These are phyloP conservation scores for Lypha dubia DNA, from an alignment of 2,888 invertebrate species.

Conservation along the genomic window DNA sequence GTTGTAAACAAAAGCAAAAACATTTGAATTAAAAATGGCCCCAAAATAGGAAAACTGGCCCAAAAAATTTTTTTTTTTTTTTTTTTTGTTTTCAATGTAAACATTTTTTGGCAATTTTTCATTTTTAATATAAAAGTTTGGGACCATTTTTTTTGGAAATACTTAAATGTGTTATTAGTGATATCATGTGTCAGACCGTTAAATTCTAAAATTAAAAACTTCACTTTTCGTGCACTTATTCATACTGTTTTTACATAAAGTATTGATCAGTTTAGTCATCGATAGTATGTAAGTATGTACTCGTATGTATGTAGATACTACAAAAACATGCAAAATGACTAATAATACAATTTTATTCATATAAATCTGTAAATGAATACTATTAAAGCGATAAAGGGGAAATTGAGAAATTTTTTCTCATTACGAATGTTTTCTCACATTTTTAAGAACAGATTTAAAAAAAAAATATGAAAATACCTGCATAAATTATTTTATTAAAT, in stretches of 20 bases:
- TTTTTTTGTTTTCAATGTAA: too few species aligned
- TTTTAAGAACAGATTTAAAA: background rate
- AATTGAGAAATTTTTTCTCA: background rate
- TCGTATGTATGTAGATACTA: background rate
- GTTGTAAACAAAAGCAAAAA: too few species aligned
- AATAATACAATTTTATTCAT: constrained; percentile 50
- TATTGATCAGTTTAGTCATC: constrained; percentile 58
- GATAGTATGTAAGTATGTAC: too few species aligned
- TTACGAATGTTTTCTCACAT: too few species aligned
- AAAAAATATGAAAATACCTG: background rate
- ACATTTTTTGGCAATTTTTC: too few species aligned
- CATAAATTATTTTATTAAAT: constrained; percentile 14
- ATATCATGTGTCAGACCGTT: too few species aligned
- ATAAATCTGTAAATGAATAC: background rate
- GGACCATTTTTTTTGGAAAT: too few species aligned
- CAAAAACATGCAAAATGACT: constrained; percentile 39
- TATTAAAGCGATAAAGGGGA: background rate
- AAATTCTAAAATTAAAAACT: constrained; percentile 54
- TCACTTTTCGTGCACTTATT: constrained; percentile 24
- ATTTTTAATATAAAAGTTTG: too few species aligned
- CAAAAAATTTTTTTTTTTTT: too few species aligned
- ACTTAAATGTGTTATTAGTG: too few species aligned
- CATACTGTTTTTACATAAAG: constrained; percentile 34
- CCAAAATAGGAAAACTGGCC: too few species aligned
- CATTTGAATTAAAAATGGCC: too few species aligned